Conservation (phyloP, 1,140 invertebrate species). For the Polypedilum pembai region DNA sequence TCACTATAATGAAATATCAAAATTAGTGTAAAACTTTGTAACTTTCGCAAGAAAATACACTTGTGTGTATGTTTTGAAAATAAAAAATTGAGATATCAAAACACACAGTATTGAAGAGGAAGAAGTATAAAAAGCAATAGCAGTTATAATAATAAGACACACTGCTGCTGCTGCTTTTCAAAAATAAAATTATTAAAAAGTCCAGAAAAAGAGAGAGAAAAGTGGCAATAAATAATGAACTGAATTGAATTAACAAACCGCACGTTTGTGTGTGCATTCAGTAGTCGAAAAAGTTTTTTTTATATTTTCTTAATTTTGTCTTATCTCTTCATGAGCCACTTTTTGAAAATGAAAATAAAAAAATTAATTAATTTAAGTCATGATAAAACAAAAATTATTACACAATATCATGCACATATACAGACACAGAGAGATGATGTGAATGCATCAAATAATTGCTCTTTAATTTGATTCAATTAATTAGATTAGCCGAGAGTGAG, state of each 20-base stretch:
- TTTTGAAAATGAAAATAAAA: background rate
- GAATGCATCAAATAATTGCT: conserved; percentile 5
- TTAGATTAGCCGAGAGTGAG: background rate
- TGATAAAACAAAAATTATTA: background rate
- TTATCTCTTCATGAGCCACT: background rate
- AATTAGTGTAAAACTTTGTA: too few relatives aligned
- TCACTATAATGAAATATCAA: too few relatives aligned
- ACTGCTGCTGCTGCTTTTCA: background rate
- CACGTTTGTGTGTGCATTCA: background rate
- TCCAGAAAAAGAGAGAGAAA: background rate
- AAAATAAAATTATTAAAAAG: too few relatives aligned
- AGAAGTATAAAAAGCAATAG: background rate
- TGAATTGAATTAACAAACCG: background rate
- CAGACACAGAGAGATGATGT: background rate
- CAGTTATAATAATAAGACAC: background rate
- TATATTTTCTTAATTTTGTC: too few relatives aligned
- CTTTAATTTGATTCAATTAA: conserved; percentile 16
- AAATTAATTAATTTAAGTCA: conserved; percentile 1
- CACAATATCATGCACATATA: background rate
- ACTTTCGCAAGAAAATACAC: too few relatives aligned
- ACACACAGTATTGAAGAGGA: background rate
- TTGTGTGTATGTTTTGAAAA: background rate
- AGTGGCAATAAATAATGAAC: conserved; percentile 11
- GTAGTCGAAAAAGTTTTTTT: background rate
- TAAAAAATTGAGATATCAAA: background rate